Evolutionary conservation across 2,797 vertebrate species (phyloP).

Genomic region (Bradypus variegatus): DNA sequence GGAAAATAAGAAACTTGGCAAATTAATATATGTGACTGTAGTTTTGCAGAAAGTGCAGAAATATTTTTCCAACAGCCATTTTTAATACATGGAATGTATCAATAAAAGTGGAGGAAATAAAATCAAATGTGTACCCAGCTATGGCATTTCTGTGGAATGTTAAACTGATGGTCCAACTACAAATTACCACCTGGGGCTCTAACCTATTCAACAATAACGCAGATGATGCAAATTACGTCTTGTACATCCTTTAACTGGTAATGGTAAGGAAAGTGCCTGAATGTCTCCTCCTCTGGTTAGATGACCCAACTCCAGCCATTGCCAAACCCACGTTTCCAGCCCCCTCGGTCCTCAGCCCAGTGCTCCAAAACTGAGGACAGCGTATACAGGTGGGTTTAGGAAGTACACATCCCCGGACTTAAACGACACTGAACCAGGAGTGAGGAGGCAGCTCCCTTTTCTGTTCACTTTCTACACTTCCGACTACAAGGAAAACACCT

Average conservation of each 20-base stretch:
- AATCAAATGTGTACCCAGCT: neutral
- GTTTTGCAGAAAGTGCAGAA: conserved; percentile 7
- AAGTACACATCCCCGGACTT: neutral
- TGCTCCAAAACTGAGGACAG: neutral
- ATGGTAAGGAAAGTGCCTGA: neutral
- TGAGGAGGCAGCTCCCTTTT: neutral
- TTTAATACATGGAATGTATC: neutral
- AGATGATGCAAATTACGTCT: neutral
- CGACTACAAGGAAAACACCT: neutral
- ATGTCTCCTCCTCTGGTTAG: neutral
- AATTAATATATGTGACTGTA: neutral
- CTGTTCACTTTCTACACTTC: neutral
- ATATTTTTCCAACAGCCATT: neutral
- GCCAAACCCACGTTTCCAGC: neutral
- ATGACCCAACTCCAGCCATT: neutral
- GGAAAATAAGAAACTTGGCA: neutral
- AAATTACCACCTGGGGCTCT: neutral
- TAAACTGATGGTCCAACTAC: neutral
- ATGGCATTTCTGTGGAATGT: neutral
- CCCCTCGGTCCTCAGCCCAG: neutral
- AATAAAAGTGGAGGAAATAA: neutral
- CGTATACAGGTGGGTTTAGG: neutral
- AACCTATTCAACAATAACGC: neutral
- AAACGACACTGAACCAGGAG: neutral
- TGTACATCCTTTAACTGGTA: neutral